A percentile compares a stretch with the other conserved stretches of the same genome.
Conservation (phyloP, 2,797 vertebrate species). For the Florisuga fusca region DNA sequence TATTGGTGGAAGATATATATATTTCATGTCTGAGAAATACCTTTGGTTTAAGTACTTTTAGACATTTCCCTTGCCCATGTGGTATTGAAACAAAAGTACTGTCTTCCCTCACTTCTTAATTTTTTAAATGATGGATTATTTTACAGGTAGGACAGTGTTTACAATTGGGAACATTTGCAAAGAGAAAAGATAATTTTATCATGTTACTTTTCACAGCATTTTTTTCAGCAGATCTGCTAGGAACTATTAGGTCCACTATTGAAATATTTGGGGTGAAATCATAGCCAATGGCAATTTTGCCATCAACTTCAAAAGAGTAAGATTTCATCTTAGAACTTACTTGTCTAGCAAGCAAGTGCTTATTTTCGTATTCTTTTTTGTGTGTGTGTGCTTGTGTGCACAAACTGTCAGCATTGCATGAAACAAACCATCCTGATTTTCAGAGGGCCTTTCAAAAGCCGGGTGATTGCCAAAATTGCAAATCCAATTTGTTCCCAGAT, state of each 20-base stretch:
- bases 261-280: constrained; percentile 29
- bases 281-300: constrained; percentile 43
- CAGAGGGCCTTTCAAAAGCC: constrained; percentile 49
- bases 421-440: constrained; percentile 58
- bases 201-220: not conserved
- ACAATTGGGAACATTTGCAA: not conserved
- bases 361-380: constrained; percentile 46
- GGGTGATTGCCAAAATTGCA: constrained; percentile 42
- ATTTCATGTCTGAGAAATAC: too few species aligned
- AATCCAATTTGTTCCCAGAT: constrained; percentile 65
- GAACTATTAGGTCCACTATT: not conserved
- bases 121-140: not conserved
- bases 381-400: not conserved
- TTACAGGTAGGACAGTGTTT: not conserved
- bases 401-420: constrained; percentile 19
- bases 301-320: constrained; percentile 35
- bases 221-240: not conserved
- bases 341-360: constrained; percentile 41
- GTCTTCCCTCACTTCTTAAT: not conserved
- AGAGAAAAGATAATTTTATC: not conserved
- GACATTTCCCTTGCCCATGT: not conserved
- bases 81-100: not conserved
- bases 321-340: constrained; percentile 34
- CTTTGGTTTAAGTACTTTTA: not conserved
- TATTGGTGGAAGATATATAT: not conserved